These are phyloP conservation scores for Archegozetes longisetosus DNA, from an alignment of 1,140 invertebrate genomes.

Conservation along the genomic window DNA sequence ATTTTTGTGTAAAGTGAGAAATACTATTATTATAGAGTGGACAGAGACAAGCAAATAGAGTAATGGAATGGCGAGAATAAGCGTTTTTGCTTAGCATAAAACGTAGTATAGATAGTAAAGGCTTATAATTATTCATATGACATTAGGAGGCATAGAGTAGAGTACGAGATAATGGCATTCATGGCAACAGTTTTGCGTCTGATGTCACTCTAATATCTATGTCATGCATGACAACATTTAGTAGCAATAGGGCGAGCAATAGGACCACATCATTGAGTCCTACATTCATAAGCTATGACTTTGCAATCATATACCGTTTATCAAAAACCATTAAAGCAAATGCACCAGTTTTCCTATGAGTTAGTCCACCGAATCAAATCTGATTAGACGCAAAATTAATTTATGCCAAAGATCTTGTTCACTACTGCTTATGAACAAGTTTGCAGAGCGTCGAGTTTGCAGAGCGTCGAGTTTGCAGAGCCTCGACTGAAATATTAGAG, in stretches of 20 bases:
- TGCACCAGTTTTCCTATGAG: background rate
- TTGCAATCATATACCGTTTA: background rate
- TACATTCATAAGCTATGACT: background rate
- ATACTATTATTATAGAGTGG: too few species aligned
- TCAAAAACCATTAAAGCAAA: background rate
- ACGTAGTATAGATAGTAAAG: too few species aligned
- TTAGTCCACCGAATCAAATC: background rate
- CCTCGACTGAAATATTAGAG: too few species aligned
- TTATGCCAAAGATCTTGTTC: background rate
- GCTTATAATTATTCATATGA: too few species aligned
- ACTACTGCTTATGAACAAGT: too few species aligned
- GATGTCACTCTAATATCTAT: background rate
- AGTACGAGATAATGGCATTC: background rate
- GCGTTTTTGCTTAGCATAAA: too few species aligned
- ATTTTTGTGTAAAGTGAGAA: too few species aligned
- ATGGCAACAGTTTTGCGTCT: background rate
- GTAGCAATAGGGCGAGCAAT: background rate
- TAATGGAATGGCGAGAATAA: too few species aligned
- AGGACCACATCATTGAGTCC: background rate
- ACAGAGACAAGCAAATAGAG: too few species aligned
- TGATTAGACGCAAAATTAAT: background rate
- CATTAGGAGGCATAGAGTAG: too few species aligned
- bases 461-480: too few species aligned
- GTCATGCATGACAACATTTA: background rate
- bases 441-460: too few species aligned